phyloP scores from a whole-genome alignment of 2,113 vertebrate species.

The Ameiurus melas region DNA sequence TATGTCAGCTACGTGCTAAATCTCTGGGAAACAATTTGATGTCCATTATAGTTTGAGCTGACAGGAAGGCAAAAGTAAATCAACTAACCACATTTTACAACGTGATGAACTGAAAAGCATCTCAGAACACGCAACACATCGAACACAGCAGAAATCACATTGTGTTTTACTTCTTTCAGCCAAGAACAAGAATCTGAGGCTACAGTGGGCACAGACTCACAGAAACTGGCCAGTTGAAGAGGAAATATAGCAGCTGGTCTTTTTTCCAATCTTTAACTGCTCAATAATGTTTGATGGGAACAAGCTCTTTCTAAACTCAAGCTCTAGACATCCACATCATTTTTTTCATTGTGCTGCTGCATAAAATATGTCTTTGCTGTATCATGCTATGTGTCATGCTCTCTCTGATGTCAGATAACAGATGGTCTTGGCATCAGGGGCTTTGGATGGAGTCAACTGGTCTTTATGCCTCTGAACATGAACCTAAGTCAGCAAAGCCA shows the following conservation, averaged over 20 bases:
- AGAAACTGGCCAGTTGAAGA: not conserved
- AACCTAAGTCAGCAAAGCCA: conserved; percentile 20
- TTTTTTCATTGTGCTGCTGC: not conserved
- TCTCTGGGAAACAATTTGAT: not conserved
- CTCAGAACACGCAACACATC: not conserved
- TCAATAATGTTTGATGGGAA: not conserved
- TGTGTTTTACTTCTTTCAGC: not conserved
- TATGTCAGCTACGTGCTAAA: not conserved
- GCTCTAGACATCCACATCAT: not conserved
- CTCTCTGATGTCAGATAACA: conserved; percentile 18
- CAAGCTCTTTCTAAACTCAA: not conserved
- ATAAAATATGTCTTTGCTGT: conserved; percentile 3
- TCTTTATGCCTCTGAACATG: conserved; percentile 6
- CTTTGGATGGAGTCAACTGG: conserved; percentile 37
- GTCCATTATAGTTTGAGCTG: not conserved
- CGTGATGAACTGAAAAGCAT: not conserved
- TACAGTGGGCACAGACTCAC: not conserved
- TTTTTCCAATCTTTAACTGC: not conserved
- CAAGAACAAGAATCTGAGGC: not conserved
- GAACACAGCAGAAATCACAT: not conserved
- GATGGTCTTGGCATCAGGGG: conserved; percentile 19
- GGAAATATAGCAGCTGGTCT: not conserved
- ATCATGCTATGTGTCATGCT: conserved; percentile 34
- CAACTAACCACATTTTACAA: not conserved
- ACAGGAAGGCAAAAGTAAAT: not conserved